These are phyloP conservation scores for Dromococcyx pavoninus DNA, from an alignment of 2,797 vertebrate genomes.

Conservation along the genomic window DNA sequence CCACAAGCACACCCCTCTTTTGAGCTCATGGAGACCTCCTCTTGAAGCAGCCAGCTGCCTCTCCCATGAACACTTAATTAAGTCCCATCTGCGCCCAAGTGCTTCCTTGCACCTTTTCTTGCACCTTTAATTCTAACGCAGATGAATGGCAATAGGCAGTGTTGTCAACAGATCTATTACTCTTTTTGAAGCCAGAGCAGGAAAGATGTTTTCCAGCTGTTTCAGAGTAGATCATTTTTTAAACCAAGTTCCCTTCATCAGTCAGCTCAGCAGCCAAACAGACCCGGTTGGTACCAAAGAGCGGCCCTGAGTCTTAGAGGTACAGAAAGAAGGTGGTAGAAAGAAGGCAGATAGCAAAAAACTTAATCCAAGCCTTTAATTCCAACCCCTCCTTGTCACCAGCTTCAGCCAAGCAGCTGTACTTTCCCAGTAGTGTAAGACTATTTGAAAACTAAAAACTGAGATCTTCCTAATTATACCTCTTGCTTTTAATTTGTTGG, in stretches of 20 bases:
- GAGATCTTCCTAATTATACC: not conserved
- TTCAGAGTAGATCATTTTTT: not conserved
- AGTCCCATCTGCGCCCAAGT: not conserved
- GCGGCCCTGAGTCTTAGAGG: not conserved
- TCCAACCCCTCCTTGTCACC: not conserved
- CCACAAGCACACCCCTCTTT: not conserved
- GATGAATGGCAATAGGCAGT: not conserved
- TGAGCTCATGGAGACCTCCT: not conserved
- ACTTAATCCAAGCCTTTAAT: not conserved
- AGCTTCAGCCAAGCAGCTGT: not conserved
- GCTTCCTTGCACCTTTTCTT: not conserved
- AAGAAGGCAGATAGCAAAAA: not conserved
- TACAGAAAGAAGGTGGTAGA: not conserved
- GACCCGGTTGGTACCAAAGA: not conserved
- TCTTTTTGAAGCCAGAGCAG: not conserved
- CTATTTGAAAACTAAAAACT: not conserved
- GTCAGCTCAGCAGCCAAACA: not conserved
- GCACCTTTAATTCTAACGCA: not conserved
- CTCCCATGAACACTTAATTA: not conserved
- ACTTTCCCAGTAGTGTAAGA: not conserved
- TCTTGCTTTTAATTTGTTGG: not conserved
- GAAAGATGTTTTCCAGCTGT: slow-evolving; percentile 37
- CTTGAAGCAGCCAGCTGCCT: not conserved
- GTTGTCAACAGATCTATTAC: not conserved
- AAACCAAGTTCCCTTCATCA: not conserved